Conservation (phyloP, 2,888 invertebrate species). For the Chelonus formosanus region DNA sequence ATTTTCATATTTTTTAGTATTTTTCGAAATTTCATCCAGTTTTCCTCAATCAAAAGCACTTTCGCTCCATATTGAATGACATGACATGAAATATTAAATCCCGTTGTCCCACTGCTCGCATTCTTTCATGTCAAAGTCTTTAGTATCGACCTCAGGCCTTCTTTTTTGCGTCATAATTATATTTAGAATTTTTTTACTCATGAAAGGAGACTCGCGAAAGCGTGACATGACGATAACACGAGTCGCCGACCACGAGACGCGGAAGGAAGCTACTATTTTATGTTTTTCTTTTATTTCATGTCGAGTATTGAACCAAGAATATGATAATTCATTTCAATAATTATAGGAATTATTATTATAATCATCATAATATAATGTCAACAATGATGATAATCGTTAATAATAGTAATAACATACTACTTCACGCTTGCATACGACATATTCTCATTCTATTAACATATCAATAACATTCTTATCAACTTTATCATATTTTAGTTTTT, state of each 20-base stretch:
- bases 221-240: slow-evolving; percentile 19
- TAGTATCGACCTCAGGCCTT: not conserved
- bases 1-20: not conserved
- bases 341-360: too few relatives aligned
- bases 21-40: slow-evolving; percentile 3
- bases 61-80: slow-evolving; percentile 33
- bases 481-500: slow-evolving; percentile 7
- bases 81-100: slow-evolving; percentile 33
- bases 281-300: slow-evolving; percentile 14
- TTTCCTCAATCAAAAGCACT: slow-evolving; percentile 15
- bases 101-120: slow-evolving; percentile 45
- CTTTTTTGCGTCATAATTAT: slow-evolving; percentile 20
- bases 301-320: not conserved
- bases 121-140: slow-evolving; percentile 35
- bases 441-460: not conserved
- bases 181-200: slow-evolving; percentile 14
- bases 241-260: slow-evolving; percentile 7
- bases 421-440: too few relatives aligned
- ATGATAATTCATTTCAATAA: too few relatives aligned
- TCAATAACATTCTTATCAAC: slow-evolving; percentile 3
- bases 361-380: too few relatives aligned
- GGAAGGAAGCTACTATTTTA: slow-evolving; percentile 21
- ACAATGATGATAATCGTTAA: too few relatives aligned
- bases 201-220: slow-evolving; percentile 19
- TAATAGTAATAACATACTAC: too few relatives aligned